Evolutionary conservation across 2,113 vertebrate species (phyloP).

Genomic region (Tachysurus vachellii): DNA sequence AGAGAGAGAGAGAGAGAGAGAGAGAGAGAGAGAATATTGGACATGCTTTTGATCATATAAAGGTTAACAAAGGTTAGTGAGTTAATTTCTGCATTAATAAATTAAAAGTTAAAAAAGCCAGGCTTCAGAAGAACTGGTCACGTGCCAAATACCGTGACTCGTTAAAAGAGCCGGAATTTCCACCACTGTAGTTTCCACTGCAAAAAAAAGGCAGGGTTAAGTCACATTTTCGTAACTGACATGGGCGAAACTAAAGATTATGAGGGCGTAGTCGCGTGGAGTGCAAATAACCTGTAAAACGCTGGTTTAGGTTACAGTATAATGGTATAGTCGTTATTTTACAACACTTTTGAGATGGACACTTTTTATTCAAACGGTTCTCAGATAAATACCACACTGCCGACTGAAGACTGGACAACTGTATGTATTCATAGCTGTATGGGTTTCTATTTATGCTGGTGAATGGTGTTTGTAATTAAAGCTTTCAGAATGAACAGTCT

Average conservation of each 20-base stretch:
- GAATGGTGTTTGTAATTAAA: neutral
- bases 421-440: conserved; percentile 52
- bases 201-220: too few species aligned
- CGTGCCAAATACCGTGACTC: neutral
- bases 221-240: neutral
- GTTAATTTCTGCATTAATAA: too few species aligned
- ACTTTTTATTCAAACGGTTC: conserved; percentile 31
- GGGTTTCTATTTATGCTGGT: neutral
- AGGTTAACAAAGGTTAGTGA: too few species aligned
- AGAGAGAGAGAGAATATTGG: too few species aligned
- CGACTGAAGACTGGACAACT: conserved; percentile 60
- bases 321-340: neutral
- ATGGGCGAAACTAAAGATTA: neutral
- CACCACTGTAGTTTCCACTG: neutral
- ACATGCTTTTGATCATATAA: too few species aligned
- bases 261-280: too few species aligned
- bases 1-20: too few species aligned
- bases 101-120: too few species aligned
- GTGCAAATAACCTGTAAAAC: neutral
- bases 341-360: neutral
- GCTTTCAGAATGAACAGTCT: neutral
- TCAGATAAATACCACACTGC: conserved; percentile 53
- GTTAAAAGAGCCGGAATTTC: neutral
- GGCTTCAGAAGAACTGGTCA: too few species aligned
- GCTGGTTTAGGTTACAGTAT: neutral